Conservation (phyloP, 2,113 vertebrate species). For the Oriolus oriolus region DNA sequence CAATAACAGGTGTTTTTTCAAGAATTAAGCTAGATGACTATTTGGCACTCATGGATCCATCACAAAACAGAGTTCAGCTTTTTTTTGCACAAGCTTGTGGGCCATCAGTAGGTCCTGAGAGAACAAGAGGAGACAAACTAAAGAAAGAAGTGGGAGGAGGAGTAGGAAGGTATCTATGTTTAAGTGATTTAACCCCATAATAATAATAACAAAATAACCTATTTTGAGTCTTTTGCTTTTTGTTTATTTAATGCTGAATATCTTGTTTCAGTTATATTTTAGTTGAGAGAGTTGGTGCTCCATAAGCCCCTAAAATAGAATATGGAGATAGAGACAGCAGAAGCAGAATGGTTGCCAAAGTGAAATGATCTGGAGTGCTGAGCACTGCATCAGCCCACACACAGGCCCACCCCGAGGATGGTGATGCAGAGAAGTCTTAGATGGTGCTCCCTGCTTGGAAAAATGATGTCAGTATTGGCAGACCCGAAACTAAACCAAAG, state of each 20-base stretch:
- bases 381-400: slow-evolving; percentile 57
- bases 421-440: slow-evolving; percentile 51
- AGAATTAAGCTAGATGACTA: background rate
- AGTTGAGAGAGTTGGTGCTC: slow-evolving; percentile 37
- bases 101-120: background rate
- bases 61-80: rapidly evolving
- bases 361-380: slow-evolving; percentile 62
- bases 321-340: slow-evolving; percentile 49
- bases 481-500: background rate
- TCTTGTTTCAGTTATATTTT: slow-evolving; percentile 49
- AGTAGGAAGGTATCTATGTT: slow-evolving; percentile 33
- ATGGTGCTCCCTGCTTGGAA: slow-evolving; percentile 55
- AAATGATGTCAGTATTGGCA: slow-evolving; percentile 60
- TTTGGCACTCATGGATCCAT: background rate
- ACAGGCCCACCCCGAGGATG: slow-evolving; percentile 38
- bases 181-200: slow-evolving; percentile 3
- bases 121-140: slow-evolving; percentile 20
- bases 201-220: slow-evolving; percentile 33
- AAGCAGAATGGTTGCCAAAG: slow-evolving; percentile 56
- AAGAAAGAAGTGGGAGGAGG: slow-evolving; percentile 11
- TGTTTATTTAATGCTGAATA: slow-evolving; percentile 42
- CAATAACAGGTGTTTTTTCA: background rate
- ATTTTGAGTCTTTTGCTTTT: slow-evolving; percentile 27
- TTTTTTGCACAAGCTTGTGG: background rate
- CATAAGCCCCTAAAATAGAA: slow-evolving; percentile 54